Base-by-base conservation (phyloP, 2,113 vertebrate genomes). In the Excalfactoria chinensis region DNA sequence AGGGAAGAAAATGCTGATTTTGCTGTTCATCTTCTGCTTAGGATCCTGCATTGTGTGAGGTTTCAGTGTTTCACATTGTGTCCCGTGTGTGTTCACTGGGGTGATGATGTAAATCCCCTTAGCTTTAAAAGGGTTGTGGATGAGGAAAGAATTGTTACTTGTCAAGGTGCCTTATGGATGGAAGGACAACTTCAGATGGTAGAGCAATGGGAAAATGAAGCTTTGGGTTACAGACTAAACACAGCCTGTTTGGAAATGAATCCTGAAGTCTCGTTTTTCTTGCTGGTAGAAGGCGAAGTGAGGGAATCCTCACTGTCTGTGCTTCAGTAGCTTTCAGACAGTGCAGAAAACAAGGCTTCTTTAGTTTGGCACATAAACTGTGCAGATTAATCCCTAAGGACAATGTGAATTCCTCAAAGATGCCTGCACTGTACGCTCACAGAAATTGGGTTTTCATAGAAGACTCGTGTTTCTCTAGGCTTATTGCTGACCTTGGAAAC, bases 211-310 rank as follows among this genome's bases (percentile, higher is more conserved):
- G 26, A 19, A 35, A 51, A 9, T 8, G 10, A 13, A 4, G 71
- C 67, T 25, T 15, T 13, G 51, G 48, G 37, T 13, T 10, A 22
- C 25, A 26, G 34, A 4, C 46, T 13, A 5, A 64, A 4, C 23
- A 3, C 62, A 35, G 55, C 34, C 4, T 5, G 9, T 17, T 13
- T 0, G 3, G 53, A 14, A 37, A 19, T 37, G 0, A 13, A 12
- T 23, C 35, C 48, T 40, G 8, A n/a, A 26, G 3, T 2, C 16
- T 8, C 12, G 13, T 4, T 18, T 35, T 60, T 13, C 37, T 37
- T 13, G 3, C 13, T 2, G 2, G 3, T 6, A 13, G 48, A 40
- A 48, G 21, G 32, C 12, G 49, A 37, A 59, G 25, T 20, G n/a
- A n/a, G 23, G 14, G 46, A 30, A 4, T 35, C n/a, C n/a, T 18